Conservation (phyloP, 2,797 vertebrate genomes). For the Melanotaenia nigrans region DNA sequence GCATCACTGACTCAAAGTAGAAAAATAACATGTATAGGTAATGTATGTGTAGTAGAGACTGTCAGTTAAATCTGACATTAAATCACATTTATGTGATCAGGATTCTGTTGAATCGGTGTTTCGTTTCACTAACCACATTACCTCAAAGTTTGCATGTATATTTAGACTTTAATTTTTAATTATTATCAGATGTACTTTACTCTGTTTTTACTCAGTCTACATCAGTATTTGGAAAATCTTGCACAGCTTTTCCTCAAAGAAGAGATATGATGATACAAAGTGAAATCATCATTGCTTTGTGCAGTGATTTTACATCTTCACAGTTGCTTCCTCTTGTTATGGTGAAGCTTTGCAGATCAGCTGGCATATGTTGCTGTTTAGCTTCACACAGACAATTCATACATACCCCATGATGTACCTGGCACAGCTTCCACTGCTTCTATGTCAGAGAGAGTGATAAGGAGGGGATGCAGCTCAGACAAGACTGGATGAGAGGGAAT, state of each 20-base stretch:
- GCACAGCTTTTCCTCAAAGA: background rate
- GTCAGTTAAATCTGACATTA: background rate
- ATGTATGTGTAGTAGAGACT: background rate
- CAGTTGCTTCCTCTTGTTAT: background rate
- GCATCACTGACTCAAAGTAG: slow-evolving; percentile 8
- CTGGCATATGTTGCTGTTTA: slow-evolving; percentile 50
- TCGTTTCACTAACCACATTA: background rate
- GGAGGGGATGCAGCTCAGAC: slow-evolving; percentile 54
- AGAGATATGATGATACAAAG: too few species aligned
- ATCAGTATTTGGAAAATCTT: too few species aligned
- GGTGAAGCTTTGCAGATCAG: slow-evolving; percentile 30
- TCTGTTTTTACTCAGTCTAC: background rate
- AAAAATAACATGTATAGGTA: background rate
- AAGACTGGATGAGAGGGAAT: slow-evolving; percentile 55
- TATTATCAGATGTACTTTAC: background rate
- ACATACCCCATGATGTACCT: slow-evolving; percentile 36
- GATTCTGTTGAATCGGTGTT: background rate
- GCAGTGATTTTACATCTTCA: background rate
- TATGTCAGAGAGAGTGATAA: slow-evolving; percentile 61
- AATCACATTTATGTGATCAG: background rate
- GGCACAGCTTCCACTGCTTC: slow-evolving; percentile 44
- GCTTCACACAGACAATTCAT: slow-evolving; percentile 28
- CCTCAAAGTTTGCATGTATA: background rate
- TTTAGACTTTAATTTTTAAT: background rate
- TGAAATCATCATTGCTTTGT: background rate